Conservation (phyloP, 2,113 vertebrate species). For the human (Homo sapiens) region DNA sequence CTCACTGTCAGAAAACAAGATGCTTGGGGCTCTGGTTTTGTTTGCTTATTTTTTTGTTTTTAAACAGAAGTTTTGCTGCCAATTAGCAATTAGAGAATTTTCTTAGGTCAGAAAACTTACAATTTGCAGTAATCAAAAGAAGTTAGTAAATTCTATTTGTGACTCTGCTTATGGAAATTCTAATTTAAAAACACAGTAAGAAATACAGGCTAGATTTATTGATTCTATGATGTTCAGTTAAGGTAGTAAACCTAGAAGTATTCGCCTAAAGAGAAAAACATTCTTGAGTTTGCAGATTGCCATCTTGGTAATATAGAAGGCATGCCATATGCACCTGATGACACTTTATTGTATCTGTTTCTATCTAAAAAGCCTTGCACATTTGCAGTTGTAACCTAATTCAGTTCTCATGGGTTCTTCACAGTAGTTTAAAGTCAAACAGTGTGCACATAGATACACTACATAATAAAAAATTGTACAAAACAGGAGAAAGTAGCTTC, state of each 20-base stretch:
- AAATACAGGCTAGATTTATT: neutral
- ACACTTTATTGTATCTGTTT: neutral
- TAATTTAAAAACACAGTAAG: neutral
- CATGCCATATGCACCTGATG: rapidly evolving
- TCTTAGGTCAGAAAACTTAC: slow-evolving; percentile 26
- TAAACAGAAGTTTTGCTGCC: neutral
- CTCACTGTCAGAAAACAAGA: neutral
- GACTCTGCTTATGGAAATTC: neutral
- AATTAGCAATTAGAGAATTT: slow-evolving; percentile 12
- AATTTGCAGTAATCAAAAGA: neutral
- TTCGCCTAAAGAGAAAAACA: neutral
- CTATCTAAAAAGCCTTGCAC: neutral
- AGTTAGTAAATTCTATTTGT: neutral
- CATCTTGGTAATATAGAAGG: neutral
- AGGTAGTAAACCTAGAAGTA: neutral
- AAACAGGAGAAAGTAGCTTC: neutral
- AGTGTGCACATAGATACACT: neutral
- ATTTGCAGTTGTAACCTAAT: neutral
- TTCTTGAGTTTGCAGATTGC: neutral
- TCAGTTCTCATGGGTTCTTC: neutral
- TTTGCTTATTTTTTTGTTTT: neutral
- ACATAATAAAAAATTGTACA: neutral
- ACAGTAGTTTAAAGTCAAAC: neutral
- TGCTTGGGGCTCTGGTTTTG: neutral
- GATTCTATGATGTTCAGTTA: neutral